These are phyloP conservation scores for Cephalopholis sonnerati DNA, from an alignment of 2,113 vertebrate genomes.

Conservation along the genomic window DNA sequence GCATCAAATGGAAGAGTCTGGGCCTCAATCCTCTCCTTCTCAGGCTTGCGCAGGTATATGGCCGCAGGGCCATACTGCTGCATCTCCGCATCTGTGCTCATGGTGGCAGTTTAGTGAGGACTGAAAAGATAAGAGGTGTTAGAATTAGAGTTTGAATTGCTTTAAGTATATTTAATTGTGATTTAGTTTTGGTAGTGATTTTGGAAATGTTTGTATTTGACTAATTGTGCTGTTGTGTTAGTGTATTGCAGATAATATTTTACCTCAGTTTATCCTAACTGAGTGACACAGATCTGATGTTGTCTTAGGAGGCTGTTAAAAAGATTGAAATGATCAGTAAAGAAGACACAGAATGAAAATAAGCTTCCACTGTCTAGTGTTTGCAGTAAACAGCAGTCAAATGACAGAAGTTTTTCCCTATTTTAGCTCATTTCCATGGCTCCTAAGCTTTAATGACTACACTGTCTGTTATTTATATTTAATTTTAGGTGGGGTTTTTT, in stretches of 20 bases:
- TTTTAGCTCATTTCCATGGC: not conserved
- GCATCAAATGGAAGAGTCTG: slow-evolving; percentile 74
- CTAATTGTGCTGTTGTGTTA: not conserved
- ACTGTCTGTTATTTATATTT: not conserved
- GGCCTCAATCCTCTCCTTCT: slow-evolving; percentile 73
- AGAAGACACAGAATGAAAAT: not conserved
- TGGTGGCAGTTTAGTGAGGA: slow-evolving; percentile 53
- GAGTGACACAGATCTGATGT: slow-evolving; percentile 30
- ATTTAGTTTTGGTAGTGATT: not conserved
- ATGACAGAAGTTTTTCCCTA: not conserved
- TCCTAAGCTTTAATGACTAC: not conserved
- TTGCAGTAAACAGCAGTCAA: not conserved
- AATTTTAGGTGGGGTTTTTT: not conserved
- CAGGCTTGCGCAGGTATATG: slow-evolving; percentile 71
- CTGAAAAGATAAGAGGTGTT: slow-evolving; percentile 24
- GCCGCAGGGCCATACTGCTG: slow-evolving; percentile 64
- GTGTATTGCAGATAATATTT: not conserved
- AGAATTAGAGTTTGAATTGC: not conserved
- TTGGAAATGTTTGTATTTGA: not conserved
- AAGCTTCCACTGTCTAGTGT: not conserved
- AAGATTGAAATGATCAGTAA: slow-evolving; percentile 26
- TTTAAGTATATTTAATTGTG: not conserved
- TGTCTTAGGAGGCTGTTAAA: slow-evolving; percentile 42
- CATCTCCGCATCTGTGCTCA: slow-evolving; percentile 75
- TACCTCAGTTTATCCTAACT: slow-evolving; percentile 54